phyloP scores from a whole-genome alignment of 2,113 vertebrate genomes.

The Syngnathus floridae region DNA sequence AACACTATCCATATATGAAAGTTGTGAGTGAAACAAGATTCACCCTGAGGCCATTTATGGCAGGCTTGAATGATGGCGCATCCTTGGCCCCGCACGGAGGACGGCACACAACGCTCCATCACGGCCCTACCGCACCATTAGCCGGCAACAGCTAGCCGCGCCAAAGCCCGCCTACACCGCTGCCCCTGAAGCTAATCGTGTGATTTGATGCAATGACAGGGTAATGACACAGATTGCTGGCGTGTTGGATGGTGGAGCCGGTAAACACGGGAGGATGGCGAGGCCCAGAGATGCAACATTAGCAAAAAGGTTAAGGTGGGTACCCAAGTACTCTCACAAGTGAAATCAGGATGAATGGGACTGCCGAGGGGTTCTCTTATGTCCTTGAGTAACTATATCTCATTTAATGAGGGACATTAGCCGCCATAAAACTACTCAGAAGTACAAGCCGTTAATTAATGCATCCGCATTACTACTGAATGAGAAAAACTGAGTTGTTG shows the following conservation, averaged over 20 bases:
- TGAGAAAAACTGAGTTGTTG: conserved; percentile 61
- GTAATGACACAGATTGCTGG: conserved; percentile 73
- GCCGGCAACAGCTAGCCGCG: conserved; percentile 48
- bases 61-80: conserved; percentile 67
- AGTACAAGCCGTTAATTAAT: conserved; percentile 75
- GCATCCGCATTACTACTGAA: conserved; percentile 65
- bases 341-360: conserved; percentile 75
- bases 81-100: conserved; percentile 69
- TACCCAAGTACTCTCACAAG: conserved; percentile 64
- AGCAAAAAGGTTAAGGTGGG: conserved; percentile 50
- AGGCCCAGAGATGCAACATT: conserved; percentile 34
- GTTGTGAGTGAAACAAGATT: conserved; percentile 51
- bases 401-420: conserved; percentile 78
- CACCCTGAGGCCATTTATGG: conserved; percentile 62
- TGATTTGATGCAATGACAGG: conserved; percentile 77
- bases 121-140: conserved; percentile 69
- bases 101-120: conserved; percentile 67
- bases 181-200: conserved; percentile 76
- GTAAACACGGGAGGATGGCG: conserved; percentile 44
- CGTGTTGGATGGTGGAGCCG: conserved; percentile 68
- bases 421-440: conserved; percentile 75
- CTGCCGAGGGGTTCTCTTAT: conserved; percentile 70
- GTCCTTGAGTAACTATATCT: conserved; percentile 72
- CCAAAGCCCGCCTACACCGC: conserved; percentile 53
- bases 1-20: conserved; percentile 38